These are phyloP conservation scores for Tympanoctomys barrerae DNA, from an alignment of 2,797 vertebrate genomes.

Conservation along the genomic window DNA sequence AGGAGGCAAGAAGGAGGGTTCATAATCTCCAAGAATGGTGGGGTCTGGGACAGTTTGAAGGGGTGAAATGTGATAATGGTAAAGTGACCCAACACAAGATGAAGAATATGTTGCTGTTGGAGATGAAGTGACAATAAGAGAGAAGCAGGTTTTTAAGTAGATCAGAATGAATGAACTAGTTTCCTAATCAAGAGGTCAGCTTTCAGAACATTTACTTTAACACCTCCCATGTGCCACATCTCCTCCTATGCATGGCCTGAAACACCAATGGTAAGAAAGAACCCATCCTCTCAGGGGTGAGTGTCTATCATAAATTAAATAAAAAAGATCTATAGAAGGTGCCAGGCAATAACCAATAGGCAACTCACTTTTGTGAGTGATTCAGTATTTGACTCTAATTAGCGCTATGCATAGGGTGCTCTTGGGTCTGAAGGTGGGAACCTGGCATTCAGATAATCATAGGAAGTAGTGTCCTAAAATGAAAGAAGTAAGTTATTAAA, in stretches of 20 bases:
- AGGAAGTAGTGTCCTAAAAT: not conserved
- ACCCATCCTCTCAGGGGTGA: not conserved
- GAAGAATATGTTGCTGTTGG: not conserved
- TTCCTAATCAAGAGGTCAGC: slow-evolving; percentile 10
- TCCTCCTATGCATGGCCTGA: not conserved
- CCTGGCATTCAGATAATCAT: not conserved
- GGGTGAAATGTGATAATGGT: not conserved
- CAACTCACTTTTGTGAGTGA: not conserved
- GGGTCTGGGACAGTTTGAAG: not conserved
- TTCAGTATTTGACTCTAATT: not conserved
- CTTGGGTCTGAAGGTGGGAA: not conserved
- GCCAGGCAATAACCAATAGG: not conserved
- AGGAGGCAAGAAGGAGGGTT: not conserved
- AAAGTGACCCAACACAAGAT: not conserved
- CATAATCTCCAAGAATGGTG: not conserved
- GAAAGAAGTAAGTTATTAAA: not conserved
- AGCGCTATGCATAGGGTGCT: not conserved
- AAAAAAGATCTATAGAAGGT: not conserved
- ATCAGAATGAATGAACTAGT: not conserved
- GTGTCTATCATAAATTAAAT: slow-evolving; percentile 9
- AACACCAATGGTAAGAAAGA: not conserved
- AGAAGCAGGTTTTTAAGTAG: not conserved
- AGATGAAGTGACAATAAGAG: not conserved
- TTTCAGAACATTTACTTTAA: not conserved
- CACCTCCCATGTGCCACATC: accelerated